Evolutionary conservation across 2,113 vertebrate species (phyloP), one percentile per base, ranked within the genome.

Genomic region (Protobothrops mucrosquamatus): DNA sequence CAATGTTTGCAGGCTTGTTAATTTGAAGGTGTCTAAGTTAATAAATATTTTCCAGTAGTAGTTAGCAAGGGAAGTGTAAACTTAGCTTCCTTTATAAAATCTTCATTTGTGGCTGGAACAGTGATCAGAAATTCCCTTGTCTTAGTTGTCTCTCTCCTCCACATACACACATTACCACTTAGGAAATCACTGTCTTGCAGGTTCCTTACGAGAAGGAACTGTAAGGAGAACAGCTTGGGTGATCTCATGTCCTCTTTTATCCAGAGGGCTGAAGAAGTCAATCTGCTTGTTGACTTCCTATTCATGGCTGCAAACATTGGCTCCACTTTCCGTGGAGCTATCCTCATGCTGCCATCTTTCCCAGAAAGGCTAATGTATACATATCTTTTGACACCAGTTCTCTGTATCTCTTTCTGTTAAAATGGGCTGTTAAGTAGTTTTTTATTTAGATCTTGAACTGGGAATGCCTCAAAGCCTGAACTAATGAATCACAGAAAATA

Each of bases 401-500:
- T 89, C 43, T 29, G 7, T 20, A 0, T 0, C 93, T 39, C 54
- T 94, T 97, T 94, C 54, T 93, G 96, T 94, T 92, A 39, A 94
- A 91, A 51, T 91, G 92, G 88, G 64, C 54, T 85, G 64, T 85
- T 54, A n/a, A 91, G 43, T 85, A 52, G 87, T 4, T 26, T 93
- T 85, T 93, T 89, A 92, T 93, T 92, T 92, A 56, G 51, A 7
- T 34, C 26, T 92, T 94, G 90, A 52, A 61, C 26, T 26, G 95
- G 87, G 92, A 95, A 85, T 61, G 95, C 91, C 0, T 94, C 89
- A 6, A 95, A 95, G 91, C 93, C 94, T 96, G 94, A 95, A 81
- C 94, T 96, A 96, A 94, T 96, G 95, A 97, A 96, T 97, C 95
- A 96, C 69, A 96, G 95, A 94, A 69, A 97, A 69, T 90, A 94